Conservation (phyloP, 2,888 invertebrate species). For the Polydrusus pterygomalis region DNA sequence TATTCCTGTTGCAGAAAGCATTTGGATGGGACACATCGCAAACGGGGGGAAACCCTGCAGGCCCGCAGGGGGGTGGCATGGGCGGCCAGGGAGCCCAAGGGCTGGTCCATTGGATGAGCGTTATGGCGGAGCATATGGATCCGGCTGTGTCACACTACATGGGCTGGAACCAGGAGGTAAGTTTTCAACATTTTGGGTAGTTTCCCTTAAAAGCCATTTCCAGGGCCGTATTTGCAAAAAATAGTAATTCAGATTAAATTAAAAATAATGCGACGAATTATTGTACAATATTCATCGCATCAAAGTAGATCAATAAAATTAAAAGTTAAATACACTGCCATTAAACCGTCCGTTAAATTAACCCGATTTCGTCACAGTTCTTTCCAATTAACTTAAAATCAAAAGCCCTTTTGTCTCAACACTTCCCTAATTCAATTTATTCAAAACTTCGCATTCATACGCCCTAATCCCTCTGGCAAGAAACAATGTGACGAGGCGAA, state of each 20-base stretch:
- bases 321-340: neutral
- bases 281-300: too few relatives aligned
- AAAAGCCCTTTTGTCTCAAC: constrained; percentile 40
- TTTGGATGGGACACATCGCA: constrained; percentile 72
- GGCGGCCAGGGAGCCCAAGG: constrained; percentile 83
- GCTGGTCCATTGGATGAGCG: constrained; percentile 97
- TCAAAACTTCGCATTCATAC: constrained; percentile 29
- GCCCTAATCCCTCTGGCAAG: constrained; percentile 33
- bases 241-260: too few relatives aligned
- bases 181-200: constrained; percentile 63
- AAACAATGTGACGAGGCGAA: constrained; percentile 52
- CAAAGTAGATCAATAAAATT: too few relatives aligned
- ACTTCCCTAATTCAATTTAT: constrained; percentile 44
- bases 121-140: constrained; percentile 97
- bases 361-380: neutral
- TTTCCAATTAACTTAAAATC: constrained; percentile 44
- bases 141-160: constrained; percentile 86
- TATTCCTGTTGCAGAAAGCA: constrained; percentile 77
- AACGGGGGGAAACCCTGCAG: constrained; percentile 73
- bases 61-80: constrained; percentile 75
- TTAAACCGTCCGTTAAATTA: constrained; percentile 15
- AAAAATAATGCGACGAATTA: too few relatives aligned
- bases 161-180: constrained; percentile 77
- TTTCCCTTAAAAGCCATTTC: too few relatives aligned
- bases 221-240: too few relatives aligned